Evolutionary conservation across 2,888 invertebrate species (phyloP).

Genomic region (Adineta ricciae): DNA sequence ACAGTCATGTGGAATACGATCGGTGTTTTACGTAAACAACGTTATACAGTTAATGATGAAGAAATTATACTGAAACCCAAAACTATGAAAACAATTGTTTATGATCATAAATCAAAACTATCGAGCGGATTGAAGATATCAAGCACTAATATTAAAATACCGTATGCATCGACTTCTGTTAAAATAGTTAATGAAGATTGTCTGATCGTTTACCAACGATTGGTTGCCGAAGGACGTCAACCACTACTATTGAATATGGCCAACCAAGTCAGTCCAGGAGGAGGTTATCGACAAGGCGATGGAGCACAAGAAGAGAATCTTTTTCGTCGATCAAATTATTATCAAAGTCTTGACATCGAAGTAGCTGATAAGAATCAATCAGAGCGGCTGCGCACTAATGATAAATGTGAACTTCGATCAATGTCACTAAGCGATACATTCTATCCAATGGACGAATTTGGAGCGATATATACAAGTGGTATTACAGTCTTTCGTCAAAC

Average conservation of each 20-base stretch:
- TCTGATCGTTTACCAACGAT: neutral
- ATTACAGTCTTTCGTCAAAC: neutral
- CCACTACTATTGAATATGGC: neutral
- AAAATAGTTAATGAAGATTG: slow-evolving; percentile 9
- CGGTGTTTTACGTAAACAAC: neutral
- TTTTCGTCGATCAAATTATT: neutral
- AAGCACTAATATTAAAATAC: neutral
- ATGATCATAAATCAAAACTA: slow-evolving; percentile 1
- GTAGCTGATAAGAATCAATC: neutral
- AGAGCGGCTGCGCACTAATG: neutral
- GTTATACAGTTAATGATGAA: neutral
- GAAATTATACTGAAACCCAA: neutral
- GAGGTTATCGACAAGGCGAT: neutral
- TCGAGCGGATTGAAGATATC: neutral
- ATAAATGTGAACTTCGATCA: neutral
- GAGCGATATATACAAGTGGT: neutral
- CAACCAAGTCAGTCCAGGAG: neutral
- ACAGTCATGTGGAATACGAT: neutral
- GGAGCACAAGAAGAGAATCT: neutral
- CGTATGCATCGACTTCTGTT: slow-evolving; percentile 1
- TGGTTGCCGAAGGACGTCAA: neutral
- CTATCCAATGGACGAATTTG: neutral
- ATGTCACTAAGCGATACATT: neutral
- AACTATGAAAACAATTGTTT: neutral
- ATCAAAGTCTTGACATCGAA: neutral